Evolutionary conservation across 2,888 invertebrate genomes (phyloP).

Genomic region (Drosophila histrio): DNA sequence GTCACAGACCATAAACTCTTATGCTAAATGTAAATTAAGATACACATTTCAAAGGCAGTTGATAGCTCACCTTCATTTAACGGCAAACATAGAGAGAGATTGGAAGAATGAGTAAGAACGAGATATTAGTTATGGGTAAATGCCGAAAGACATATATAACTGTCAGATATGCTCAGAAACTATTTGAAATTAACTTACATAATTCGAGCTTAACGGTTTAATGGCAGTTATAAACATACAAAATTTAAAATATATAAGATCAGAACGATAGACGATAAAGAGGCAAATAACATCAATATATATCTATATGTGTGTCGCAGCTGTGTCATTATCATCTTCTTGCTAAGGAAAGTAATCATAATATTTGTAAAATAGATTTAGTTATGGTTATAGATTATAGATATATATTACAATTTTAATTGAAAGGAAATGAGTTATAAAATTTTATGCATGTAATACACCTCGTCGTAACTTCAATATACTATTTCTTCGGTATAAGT

Average conservation of each 20-base stretch:
- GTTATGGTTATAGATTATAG: no score
- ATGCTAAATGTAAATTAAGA: slow-evolving; percentile 30
- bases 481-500: background rate
- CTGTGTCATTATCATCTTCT: no score
- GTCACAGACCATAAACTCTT: slow-evolving; percentile 20
- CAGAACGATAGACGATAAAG: no score
- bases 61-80: slow-evolving; percentile 7
- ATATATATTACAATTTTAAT: no score
- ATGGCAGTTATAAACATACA: slow-evolving; percentile 14
- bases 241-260: background rate
- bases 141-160: background rate
- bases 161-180: slow-evolving; percentile 4
- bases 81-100: background rate
- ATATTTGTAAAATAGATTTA: no score
- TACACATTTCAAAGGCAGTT: slow-evolving; percentile 13
- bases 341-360: no score
- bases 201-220: slow-evolving; percentile 24
- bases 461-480: background rate
- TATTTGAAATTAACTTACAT: slow-evolving; percentile 46
- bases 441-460: no score
- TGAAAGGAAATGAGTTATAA: no score
- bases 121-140: background rate
- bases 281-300: no score
- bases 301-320: no score
- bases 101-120: background rate